Conservation (phyloP, 2,888 invertebrate genomes). For the Bombylius major region DNA sequence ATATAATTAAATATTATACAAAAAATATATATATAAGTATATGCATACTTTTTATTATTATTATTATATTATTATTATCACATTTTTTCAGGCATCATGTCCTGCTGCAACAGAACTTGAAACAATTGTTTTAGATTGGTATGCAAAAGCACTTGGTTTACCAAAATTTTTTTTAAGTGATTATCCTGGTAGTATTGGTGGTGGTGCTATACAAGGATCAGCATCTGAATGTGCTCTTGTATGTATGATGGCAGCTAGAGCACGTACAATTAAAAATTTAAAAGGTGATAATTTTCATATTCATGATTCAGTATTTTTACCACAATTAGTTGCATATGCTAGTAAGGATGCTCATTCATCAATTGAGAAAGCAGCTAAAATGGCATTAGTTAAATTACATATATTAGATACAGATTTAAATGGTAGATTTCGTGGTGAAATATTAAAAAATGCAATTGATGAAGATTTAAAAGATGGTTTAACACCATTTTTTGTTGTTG, state of each 20-base stretch:
- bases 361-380: slow-evolving; percentile 68
- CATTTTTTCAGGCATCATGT: slow-evolving; percentile 54
- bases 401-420: slow-evolving; percentile 59
- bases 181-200: slow-evolving; percentile 43
- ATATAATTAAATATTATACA: no score
- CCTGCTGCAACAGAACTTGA: slow-evolving; percentile 80
- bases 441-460: slow-evolving; percentile 48
- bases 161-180: slow-evolving; percentile 51
- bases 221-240: slow-evolving; percentile 75
- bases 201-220: slow-evolving; percentile 72
- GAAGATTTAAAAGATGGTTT: slow-evolving; percentile 63
- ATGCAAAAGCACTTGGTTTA: slow-evolving; percentile 60
- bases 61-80: background rate
- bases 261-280: slow-evolving; percentile 54
- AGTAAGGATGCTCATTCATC: slow-evolving; percentile 63
- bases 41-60: background rate
- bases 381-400: slow-evolving; percentile 56
- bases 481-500: slow-evolving; percentile 71
- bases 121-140: slow-evolving; percentile 72
- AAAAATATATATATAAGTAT: background rate
- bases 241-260: slow-evolving; percentile 61
- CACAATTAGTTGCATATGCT: slow-evolving; percentile 63
- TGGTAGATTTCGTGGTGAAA: slow-evolving; percentile 49
- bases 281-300: slow-evolving; percentile 40
- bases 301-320: slow-evolving; percentile 57